Evolutionary conservation across 2,797 vertebrate genomes (phyloP).

Genomic region (Myiothlypis chrysogaster): DNA sequence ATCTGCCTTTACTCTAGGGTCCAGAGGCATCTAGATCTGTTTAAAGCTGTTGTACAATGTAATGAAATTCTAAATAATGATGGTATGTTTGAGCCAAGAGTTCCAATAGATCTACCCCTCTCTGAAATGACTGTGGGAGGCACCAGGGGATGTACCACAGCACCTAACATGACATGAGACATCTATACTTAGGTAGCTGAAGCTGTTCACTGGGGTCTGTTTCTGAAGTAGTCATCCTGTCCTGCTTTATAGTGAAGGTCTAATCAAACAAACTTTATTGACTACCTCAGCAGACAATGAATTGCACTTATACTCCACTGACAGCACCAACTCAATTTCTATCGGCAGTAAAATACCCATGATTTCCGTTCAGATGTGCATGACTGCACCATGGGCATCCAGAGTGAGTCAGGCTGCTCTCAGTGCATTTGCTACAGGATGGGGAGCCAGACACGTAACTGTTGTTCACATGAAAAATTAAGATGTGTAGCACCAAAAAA

Average conservation of each 20-base stretch:
- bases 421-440: not conserved
- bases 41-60: not conserved
- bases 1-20: not conserved
- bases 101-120: not conserved
- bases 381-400: not conserved
- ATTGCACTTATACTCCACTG: not conserved
- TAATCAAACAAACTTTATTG: not conserved
- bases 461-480: not conserved
- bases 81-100: not conserved
- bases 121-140: not conserved
- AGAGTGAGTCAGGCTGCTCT: not conserved
- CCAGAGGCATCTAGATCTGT: not conserved
- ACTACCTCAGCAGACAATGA: not conserved
- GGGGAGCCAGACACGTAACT: accelerated
- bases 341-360: not conserved
- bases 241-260: not conserved
- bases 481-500: not conserved
- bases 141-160: not conserved
- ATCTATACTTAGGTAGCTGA: not conserved
- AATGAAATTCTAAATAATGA: not conserved
- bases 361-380: not conserved
- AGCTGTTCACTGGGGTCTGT: not conserved
- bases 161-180: not conserved
- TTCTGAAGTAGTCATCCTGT: not conserved
- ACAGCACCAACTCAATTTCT: not conserved